Evolutionary conservation across 1,140 invertebrate species (phyloP).

Genomic region (Rhyzopertha dominica): DNA sequence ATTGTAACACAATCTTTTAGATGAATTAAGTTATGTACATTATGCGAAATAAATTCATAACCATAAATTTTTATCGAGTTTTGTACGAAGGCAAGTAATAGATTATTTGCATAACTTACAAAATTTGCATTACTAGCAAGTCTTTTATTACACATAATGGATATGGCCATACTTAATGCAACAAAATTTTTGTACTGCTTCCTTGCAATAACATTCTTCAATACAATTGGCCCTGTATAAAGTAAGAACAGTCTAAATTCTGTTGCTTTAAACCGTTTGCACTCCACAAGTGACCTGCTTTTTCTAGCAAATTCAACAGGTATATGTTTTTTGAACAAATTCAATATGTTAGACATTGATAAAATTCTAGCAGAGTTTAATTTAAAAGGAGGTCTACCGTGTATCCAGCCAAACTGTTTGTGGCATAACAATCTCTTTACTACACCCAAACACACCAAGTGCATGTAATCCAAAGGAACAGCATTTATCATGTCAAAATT

Average conservation of each 20-base stretch:
- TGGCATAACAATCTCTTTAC: constrained; percentile 14
- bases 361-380: background rate
- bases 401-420: constrained; percentile 1
- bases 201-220: too few species aligned
- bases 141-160: too few species aligned
- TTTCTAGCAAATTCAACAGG: constrained; percentile 32
- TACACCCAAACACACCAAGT: constrained; percentile 20
- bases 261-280: constrained; percentile 37
- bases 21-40: too few species aligned
- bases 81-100: too few species aligned
- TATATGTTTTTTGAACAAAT: background rate
- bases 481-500: constrained; percentile 15
- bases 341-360: background rate
- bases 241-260: constrained; percentile 36
- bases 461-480: constrained; percentile 23
- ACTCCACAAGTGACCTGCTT: constrained; percentile 24
- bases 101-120: too few species aligned
- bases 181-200: too few species aligned
- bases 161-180: too few species aligned
- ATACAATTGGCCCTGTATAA: constrained; percentile 33
- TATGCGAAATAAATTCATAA: too few species aligned
- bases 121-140: too few species aligned
- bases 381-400: constrained; percentile 5
- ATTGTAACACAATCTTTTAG: too few species aligned
- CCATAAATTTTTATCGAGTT: too few species aligned